phyloP scores from a whole-genome alignment of 2,113 vertebrate species.

The Indicator indicator region DNA sequence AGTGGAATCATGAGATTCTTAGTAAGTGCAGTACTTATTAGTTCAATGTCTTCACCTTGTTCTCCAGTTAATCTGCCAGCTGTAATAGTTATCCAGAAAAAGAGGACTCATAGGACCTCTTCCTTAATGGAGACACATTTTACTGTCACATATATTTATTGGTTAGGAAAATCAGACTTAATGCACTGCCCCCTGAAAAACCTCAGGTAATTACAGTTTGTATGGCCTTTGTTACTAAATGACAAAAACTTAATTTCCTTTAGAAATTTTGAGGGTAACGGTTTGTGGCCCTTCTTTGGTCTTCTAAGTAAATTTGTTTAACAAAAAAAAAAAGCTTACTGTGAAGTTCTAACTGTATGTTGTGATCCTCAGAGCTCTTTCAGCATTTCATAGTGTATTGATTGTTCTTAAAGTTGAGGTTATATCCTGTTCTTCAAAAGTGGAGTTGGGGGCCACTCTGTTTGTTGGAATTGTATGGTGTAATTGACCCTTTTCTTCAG shows the following conservation, averaged over 20 bases:
- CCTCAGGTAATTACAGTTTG: not conserved
- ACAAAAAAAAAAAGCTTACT: slow-evolving; percentile 57
- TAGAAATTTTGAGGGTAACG: not conserved
- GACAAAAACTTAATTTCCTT: not conserved
- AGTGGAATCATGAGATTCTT: not conserved
- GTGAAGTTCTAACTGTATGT: slow-evolving; percentile 78
- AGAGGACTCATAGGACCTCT: slow-evolving; percentile 72
- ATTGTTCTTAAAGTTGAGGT: slow-evolving; percentile 69
- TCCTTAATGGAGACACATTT: slow-evolving; percentile 71
- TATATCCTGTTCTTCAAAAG: slow-evolving; percentile 64
- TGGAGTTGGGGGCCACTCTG: slow-evolving; percentile 65
- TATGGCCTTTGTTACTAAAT: not conserved
- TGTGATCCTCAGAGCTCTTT: slow-evolving; percentile 77
- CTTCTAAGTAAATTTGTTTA: not conserved
- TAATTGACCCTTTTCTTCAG: slow-evolving; percentile 56
- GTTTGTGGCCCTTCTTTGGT: not conserved
- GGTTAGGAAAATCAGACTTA: not conserved
- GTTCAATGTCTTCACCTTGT: slow-evolving; percentile 63
- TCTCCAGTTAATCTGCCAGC: slow-evolving; percentile 67
- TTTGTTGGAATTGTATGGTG: slow-evolving; percentile 77
- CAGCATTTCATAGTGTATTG: slow-evolving; percentile 79
- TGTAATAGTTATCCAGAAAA: slow-evolving; percentile 76
- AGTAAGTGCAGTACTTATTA: slow-evolving; percentile 65
- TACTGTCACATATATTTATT: slow-evolving; percentile 10
- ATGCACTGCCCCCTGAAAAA: not conserved